Evolutionary conservation across 37 sponge, comb jelly and placozoan genomes (phyloP), one percentile per base, ranked within the genome.

Genomic region (Hexactinellida sp.): DNA sequence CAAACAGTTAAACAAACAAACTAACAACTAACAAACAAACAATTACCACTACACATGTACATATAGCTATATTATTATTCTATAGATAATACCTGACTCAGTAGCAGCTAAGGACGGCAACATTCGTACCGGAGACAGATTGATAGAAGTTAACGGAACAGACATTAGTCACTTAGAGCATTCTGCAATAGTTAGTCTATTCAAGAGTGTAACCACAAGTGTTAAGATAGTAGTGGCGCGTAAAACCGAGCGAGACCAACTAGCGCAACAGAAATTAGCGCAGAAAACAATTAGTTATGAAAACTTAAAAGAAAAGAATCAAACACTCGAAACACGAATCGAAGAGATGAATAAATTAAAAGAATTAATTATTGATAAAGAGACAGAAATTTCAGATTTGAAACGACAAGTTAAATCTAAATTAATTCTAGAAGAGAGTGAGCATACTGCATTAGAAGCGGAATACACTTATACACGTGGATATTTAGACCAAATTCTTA

Each of bases 181-280:
- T 23, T 63, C 76, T 25, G 30, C 76, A 32, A 63, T 63, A 21
- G 76, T 63, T 25, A 63, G 34, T 32, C 13, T 63, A n/a, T 63
- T 63, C 13, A 63, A 63, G 13, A 63, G 76, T 63, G 19, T 63
- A 63, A 63, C 76, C 76, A 63, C 76, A 63, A 63, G 76, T 63
- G 76, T 63, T 5, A 63, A 63, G 13, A 63, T 63, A 32, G 76
- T 63, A 21, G 76, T 63, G 30, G 76, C 76, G 76, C 76, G 76
- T 63, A 63, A 63, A n/a, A 63, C 76, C 21, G 76, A 63, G 13
- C 21, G 76, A 7, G 76, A 63, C 34, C 21, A 63, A 28, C 76
- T 63, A 23, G 76, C 76, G 5, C 76, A 25, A 25, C 76, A 63
- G 34, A 63, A 63, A 63, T 63, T 25, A 10, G 34, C 21, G 5